These are phyloP conservation scores for Prenolepis imparis DNA, from an alignment of 2,888 invertebrate genomes.

Conservation along the genomic window DNA sequence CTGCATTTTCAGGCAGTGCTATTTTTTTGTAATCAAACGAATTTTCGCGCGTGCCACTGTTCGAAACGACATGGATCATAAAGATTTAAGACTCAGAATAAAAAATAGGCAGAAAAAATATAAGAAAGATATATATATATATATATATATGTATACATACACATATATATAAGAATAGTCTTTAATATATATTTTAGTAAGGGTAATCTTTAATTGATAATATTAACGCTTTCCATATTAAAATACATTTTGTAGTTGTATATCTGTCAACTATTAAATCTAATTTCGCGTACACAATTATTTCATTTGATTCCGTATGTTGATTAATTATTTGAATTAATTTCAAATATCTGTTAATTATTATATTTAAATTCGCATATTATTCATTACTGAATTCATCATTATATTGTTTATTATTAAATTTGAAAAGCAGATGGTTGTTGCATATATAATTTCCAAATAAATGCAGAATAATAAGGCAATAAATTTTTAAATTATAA, in stretches of 20 bases:
- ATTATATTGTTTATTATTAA: neutral
- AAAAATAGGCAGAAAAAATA: neutral
- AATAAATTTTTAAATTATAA: neutral
- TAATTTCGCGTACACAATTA: neutral
- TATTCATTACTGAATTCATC: neutral
- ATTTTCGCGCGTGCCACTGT: conserved; percentile 17
- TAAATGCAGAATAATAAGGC: neutral
- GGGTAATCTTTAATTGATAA: neutral
- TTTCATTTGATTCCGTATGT: conserved; percentile 2
- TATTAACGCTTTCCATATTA: neutral
- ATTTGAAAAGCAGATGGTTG: neutral
- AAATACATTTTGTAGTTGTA: neutral
- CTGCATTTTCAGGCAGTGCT: conserved; percentile 29
- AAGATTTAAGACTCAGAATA: neutral
- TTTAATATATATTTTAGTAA: neutral
- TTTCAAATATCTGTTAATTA: neutral
- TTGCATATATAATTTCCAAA: neutral
- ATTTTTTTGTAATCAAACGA: conserved; percentile 25
- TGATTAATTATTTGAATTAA: conserved; percentile 3
- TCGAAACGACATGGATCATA: neutral
- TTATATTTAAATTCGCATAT: neutral
- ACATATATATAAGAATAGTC: neutral
- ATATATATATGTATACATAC: too few relatives aligned
- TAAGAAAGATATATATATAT: neutral
- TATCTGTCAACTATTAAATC: neutral